A percentile compares a stretch with the other conserved stretches of the same genome.
Conservation (phyloP, 2,797 vertebrate genomes). For the Kryptolebias ocellatus region DNA sequence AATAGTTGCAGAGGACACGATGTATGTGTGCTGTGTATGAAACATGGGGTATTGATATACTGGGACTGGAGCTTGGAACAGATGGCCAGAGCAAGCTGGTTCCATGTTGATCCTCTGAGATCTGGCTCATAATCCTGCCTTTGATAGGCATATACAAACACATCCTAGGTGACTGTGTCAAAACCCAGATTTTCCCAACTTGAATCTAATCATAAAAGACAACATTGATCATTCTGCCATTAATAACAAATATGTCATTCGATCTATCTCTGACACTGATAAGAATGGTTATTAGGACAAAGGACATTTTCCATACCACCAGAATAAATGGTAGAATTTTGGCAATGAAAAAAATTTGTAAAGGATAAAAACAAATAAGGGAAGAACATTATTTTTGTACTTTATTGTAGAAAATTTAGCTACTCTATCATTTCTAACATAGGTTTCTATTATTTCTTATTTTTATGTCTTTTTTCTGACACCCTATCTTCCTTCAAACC, state of each 20-base stretch:
- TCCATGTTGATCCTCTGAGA: constrained; percentile 74
- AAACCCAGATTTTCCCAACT: constrained; percentile 51
- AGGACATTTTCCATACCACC: constrained; percentile 35
- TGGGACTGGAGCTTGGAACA: constrained; percentile 77
- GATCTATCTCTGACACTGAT: constrained; percentile 55
- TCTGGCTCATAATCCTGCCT: constrained; percentile 65
- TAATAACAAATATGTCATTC: constrained; percentile 53
- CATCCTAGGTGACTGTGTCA: constrained; percentile 27
- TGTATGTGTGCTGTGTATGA: constrained; percentile 31
- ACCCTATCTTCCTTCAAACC: constrained; percentile 49
- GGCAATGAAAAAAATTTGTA: not conserved
- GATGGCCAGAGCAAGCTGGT: constrained; percentile 82
- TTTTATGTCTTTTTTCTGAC: constrained; percentile 42
- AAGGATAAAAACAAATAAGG: constrained; percentile 5
- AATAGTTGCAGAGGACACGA: constrained; percentile 69
- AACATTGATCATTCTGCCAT: constrained; percentile 50
- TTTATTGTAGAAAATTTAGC: constrained; percentile 31
- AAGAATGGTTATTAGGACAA: constrained; percentile 58
- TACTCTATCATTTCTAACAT: constrained; percentile 29
- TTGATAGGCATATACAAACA: constrained; percentile 59
- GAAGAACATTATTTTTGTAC: constrained; percentile 30
- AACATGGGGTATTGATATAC: constrained; percentile 73
- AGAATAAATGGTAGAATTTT: constrained; percentile 23
- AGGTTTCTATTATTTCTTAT: constrained; percentile 18
- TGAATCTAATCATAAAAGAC: constrained; percentile 48